Evolutionary conservation across 2,888 invertebrate species (phyloP), one percentile per base, ranked within the genome.

Genomic region (Spodoptera littoralis): DNA sequence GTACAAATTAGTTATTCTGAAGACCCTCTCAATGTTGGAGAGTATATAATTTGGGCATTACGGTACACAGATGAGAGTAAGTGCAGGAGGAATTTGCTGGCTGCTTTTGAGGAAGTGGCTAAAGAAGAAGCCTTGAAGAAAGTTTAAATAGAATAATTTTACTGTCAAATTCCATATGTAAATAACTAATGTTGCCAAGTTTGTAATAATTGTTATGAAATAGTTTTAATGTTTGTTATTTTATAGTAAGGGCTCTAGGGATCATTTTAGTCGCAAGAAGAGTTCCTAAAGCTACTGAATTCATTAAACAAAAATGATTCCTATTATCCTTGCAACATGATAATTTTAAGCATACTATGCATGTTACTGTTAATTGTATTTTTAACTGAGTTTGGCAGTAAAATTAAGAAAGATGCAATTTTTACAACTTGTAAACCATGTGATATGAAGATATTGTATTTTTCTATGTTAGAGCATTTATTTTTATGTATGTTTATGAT

Each of bases 1-100:
- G 85, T 96, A 55, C 96, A 96, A 86, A 95, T 96, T 13, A 96
- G 96, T 36, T 96, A 96, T 85, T 95, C 95, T 0, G 92, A 93
- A 67, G 94, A 95, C 60, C 93, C 92, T 11, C 81, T 93, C 9
- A 94, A 95, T 82, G 81, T 92, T 60, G 95, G 95, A 22, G 95
- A 96, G 79, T 95, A 95, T 77, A 94, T 95, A 6, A 95, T 96
- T 78, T 96, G 96, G 92, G 89, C 93, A 65, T 93, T 96, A 72
- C 91, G 95, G 63, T 96, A 96, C 79, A 95, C 95, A 61, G 95
- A 95, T 80, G 96, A 96, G 72, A 95, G 94, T 76, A 96, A 95
- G 76, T 96, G 96, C 77, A 88, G 95, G 53, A 90, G 96, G 74
- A 96, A 96, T 85, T 88, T 96, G 52, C 83, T 96, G 77, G 89